A percentile compares a stretch with the other conserved stretches of the same genome.
Evolutionary conservation across 1,140 invertebrate genomes (phyloP).

Genomic region (Brachionus asplanchnoidis): DNA sequence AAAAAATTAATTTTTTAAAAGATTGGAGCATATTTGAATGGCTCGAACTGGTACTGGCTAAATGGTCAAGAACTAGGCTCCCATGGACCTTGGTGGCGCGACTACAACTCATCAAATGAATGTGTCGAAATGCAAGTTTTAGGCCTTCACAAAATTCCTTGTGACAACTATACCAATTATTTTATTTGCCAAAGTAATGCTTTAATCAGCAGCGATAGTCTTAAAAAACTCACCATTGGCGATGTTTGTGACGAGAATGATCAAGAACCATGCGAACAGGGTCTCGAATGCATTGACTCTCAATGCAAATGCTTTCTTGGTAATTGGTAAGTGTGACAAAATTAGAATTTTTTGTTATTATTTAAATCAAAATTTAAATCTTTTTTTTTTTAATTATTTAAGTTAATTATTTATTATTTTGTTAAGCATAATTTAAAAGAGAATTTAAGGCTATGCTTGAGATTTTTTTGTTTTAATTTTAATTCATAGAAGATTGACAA

Average conservation of each 20-base stretch:
- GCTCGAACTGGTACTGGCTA: neutral
- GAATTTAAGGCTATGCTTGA: too few relatives aligned
- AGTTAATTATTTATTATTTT: too few relatives aligned
- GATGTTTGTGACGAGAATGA: neutral
- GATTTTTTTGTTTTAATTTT: too few relatives aligned
- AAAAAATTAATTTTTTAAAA: neutral
- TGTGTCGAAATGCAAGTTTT: neutral
- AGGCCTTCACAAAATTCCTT: neutral
- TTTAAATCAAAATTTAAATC: too few relatives aligned
- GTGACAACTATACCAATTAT: neutral
- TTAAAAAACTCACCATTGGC: neutral
- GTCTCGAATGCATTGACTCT: neutral
- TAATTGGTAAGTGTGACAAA: neutral
- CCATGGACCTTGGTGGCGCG: neutral
- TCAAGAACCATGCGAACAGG: neutral
- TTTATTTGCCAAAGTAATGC: neutral
- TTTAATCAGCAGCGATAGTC: neutral
- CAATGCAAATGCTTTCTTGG: neutral
- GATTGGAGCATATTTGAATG: neutral
- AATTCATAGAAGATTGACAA: too few relatives aligned
- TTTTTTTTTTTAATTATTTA: too few relatives aligned
- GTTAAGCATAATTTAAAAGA: too few relatives aligned
- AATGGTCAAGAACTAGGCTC: neutral
- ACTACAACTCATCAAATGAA: neutral
- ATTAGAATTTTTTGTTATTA: too few relatives aligned